Conservation (phyloP, 2,113 vertebrate species). For the Hepsetus odoe region DNA sequence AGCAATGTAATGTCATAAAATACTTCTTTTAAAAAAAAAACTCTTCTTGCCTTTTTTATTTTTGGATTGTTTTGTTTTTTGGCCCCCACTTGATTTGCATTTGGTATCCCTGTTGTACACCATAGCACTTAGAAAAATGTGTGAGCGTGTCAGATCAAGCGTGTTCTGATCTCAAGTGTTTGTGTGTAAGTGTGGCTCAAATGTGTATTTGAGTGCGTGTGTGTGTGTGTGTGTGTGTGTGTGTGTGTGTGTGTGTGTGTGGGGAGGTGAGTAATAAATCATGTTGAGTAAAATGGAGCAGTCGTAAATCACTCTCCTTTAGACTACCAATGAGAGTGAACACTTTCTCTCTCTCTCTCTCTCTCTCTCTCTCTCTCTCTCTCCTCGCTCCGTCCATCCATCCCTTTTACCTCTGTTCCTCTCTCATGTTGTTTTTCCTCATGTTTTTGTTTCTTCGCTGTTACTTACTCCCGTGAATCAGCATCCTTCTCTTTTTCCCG, state of each 20-base stretch:
- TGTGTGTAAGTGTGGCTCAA: background rate
- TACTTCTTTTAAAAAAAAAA: too few relatives aligned
- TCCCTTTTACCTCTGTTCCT: background rate
- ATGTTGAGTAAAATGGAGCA: conserved; percentile 3
- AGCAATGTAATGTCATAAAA: too few relatives aligned
- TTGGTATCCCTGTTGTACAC: too few relatives aligned
- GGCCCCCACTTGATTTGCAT: too few relatives aligned
- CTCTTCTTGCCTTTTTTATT: too few relatives aligned
- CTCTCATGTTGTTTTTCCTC: background rate
- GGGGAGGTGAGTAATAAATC: background rate
- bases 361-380: background rate
- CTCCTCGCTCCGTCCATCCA: background rate
- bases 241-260: background rate
- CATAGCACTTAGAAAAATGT: background rate
- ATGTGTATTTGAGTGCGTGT: background rate
- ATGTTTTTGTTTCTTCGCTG: background rate
- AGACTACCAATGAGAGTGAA: background rate
- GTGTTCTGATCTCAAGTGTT: background rate
- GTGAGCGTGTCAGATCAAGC: background rate
- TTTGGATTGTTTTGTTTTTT: too few relatives aligned
- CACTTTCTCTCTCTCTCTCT: background rate
- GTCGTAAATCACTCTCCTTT: background rate
- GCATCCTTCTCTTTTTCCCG: background rate
- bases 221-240: background rate
- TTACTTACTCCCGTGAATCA: background rate